phyloP scores from a whole-genome alignment of 2,888 invertebrate species.

The Lymantria dispar region DNA sequence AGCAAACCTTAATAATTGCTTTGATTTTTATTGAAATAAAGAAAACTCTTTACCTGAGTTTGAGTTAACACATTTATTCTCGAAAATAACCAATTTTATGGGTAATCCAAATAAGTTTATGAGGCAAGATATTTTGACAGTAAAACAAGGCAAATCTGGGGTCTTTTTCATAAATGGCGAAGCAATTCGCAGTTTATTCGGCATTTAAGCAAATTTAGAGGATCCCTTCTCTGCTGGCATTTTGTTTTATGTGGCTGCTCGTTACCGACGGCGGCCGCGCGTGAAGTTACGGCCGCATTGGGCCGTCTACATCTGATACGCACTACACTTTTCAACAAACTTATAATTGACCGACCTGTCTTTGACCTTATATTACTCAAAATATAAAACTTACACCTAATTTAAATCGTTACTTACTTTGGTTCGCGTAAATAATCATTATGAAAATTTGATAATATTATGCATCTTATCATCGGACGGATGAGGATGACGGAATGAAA shows the following conservation, averaged over 20 bases:
- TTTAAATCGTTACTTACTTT: too few relatives aligned
- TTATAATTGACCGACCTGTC: neutral
- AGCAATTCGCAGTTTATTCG: slow-evolving; percentile 79
- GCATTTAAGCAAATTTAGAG: slow-evolving; percentile 79
- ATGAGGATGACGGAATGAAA: too few relatives aligned
- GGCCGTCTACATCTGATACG: slow-evolving; percentile 45
- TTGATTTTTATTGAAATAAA: neutral
- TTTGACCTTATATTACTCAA: too few relatives aligned
- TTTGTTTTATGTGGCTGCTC: slow-evolving; percentile 80
- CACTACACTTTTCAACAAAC: slow-evolving; percentile 22
- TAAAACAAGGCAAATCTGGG: slow-evolving; percentile 41
- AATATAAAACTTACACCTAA: too few relatives aligned
- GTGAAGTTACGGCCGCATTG: slow-evolving; percentile 78
- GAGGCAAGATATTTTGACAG: slow-evolving; percentile 24
- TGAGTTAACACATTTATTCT: slow-evolving; percentile 1
- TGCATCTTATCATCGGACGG: too few relatives aligned
- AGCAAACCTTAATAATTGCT: slow-evolving; percentile 2
- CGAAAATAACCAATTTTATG: slow-evolving; percentile 7
- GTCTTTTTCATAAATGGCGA: slow-evolving; percentile 72
- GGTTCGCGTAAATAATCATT: too few relatives aligned
- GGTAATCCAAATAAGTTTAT: slow-evolving; percentile 20
- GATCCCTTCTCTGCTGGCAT: slow-evolving; percentile 76
- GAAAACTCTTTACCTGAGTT: neutral
- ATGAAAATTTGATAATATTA: too few relatives aligned
- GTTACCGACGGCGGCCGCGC: slow-evolving; percentile 78